Evolutionary conservation across 2,113 vertebrate species (phyloP), one percentile per base, ranked within the genome.

Genomic region (Psittacula cyanocephala): DNA sequence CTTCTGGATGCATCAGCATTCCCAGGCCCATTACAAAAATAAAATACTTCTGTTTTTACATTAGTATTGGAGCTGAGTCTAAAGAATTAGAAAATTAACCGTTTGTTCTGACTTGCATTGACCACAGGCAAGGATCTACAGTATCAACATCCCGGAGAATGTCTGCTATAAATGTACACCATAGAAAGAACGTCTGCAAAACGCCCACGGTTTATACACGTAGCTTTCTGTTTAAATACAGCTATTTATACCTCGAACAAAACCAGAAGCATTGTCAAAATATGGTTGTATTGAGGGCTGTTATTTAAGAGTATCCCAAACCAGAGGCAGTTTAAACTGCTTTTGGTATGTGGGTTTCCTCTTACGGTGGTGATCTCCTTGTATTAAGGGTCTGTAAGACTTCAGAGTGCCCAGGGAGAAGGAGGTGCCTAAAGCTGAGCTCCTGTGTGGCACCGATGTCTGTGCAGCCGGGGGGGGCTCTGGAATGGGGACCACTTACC

Each of bases 1-100:
- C 71, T 2, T 5, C 44, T 5, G 2, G 19, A 41, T 13, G 71
- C 82, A 3, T 17, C 78, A 0, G 7, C 24, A 0, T 4, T 59
- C 19, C 78, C 90, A 46, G 88, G 95, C 79, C 77, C 79, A 0
- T 93, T 96, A 97, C n/a, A 97, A 97, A 97, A 96, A 95, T 95
- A 96, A 95, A 96, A 84, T 53, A 83, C 69, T 92, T 87, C 13
- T 85, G 57, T 31, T 94, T 95, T 82, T 88, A 92, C 89, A 91
- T 93, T 44, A 60, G 71, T 88, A 18, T 41, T 9, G 19, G 49
- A 68, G 82, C 88, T 4, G 76, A 74, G 72, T 4, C 57, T 59
- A 59, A 83, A 71, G 96, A 71, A 62, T 86, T 95, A 93, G 78
- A 88, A 95, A 96, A 70, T 1, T 10, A 77, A 59, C 22, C 1